Base-by-base conservation (phyloP, 2,797 vertebrate genomes). In the Schizopygopsis pylzovi region DNA sequence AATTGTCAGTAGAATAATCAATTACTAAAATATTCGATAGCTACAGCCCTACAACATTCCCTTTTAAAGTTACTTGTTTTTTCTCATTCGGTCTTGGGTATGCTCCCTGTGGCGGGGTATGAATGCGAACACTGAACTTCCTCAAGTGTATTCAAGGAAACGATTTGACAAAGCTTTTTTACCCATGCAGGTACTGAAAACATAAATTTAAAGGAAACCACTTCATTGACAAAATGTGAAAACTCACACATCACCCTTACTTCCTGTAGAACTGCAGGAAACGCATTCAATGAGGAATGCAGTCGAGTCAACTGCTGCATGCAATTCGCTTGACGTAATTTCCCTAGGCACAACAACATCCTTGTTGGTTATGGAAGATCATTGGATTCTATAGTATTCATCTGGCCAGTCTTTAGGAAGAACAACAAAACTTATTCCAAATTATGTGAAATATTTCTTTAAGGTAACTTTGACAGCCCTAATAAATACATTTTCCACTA, bases 31-130 rank as follows among this genome's bases (percentile, higher is more conserved):
- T 33, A 33, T 33, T 33, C 33, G 33, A 33, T 33, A 33, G 33
- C 33, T 33, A 33, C 33, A 33, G 33, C 33, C 33, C 33, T 92
- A 92, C 79, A 87, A 87, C 90, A 88, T 68, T 86, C 84, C 82
- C 83, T 84, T 85, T 87, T 71, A 81, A 86, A 83, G 83, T 71
- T 33, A 76, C 25, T 61, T 72, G 68, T 87, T 54, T 85, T 90
- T 90, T 87, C 81, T 89, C 25, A 83, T 82, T 92, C 37, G 80
- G 47, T 13, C 59, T 41, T n/a, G n/a, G 79, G 43, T 85, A 43
- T 18, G 6, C 49, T 63, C 5, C 12, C 61, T 4, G 67, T 28
- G 43, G 22, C 16, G n/a, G 28, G 25, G n/a, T 73, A 61, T 70
- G 56, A 88, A 83, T 78, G 25, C 63, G 77, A 87, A 79, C 25